Conservation (phyloP, 1,140 invertebrate species). For the Penaeus japonicus region DNA sequence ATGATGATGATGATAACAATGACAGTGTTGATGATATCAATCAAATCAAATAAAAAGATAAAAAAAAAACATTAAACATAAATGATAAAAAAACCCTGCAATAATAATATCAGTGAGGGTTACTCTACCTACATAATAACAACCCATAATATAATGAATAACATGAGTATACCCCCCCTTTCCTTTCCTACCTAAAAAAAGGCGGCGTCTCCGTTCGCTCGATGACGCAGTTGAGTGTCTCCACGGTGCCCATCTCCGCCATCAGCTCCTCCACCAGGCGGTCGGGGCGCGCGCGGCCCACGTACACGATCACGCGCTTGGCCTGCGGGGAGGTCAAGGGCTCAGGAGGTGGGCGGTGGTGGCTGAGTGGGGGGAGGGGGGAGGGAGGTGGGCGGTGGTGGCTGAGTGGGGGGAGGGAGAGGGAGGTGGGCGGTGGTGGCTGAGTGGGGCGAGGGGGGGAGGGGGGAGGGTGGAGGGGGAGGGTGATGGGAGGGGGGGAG, state of each 20-base stretch:
- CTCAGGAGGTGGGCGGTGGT: not conserved
- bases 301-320: slow-evolving; percentile 91
- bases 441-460: not conserved
- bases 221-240: slow-evolving; percentile 92
- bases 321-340: slow-evolving; percentile 70
- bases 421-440: not conserved
- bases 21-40: too few species aligned
- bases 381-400: too few species aligned
- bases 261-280: slow-evolving; percentile 95
- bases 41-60: too few species aligned
- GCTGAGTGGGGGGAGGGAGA: too few species aligned
- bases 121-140: not conserved
- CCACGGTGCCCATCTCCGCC: slow-evolving; percentile 94
- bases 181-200: slow-evolving; percentile 83
- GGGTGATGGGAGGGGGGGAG: not conserved
- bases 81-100: not conserved
- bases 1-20: too few species aligned
- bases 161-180: not conserved
- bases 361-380: too few species aligned
- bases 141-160: not conserved
- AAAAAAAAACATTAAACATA: too few species aligned
- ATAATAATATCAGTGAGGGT: not conserved
- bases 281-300: slow-evolving; percentile 88
- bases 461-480: not conserved
- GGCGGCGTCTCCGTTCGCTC: slow-evolving; percentile 97